A percentile compares a stretch with the other conserved stretches of the same genome.
phyloP scores from a whole-genome alignment of 2,113 vertebrate species.

The Nothocercus julius region DNA sequence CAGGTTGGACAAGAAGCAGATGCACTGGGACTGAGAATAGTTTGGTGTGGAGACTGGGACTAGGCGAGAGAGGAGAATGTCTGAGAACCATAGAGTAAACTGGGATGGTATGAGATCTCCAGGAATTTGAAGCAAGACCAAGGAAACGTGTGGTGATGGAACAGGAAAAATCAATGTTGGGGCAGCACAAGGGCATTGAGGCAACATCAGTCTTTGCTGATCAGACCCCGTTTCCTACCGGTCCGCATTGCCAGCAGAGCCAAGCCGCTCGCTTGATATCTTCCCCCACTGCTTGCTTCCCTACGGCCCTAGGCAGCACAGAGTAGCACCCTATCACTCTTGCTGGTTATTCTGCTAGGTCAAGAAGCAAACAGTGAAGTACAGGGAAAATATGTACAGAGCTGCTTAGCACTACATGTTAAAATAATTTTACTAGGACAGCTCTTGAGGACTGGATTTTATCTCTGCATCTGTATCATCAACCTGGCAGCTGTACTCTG shows the following conservation, averaged over 20 bases:
- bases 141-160: background rate
- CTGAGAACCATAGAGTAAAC: background rate
- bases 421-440: background rate
- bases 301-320: accelerated
- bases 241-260: background rate
- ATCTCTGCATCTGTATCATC: constrained; percentile 39
- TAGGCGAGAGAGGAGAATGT: background rate
- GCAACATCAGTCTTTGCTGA: background rate
- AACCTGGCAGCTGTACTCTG: constrained; percentile 46
- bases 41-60: background rate
- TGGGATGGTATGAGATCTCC: background rate
- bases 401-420: background rate
- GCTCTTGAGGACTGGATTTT: constrained; percentile 1
- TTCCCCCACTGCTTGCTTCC: background rate
- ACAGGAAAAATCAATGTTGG: background rate
- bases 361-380: background rate
- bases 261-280: background rate
- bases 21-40: background rate
- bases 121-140: background rate
- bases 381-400: background rate
- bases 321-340: background rate
- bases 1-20: accelerated
- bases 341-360: background rate
- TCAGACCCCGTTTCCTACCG: background rate
- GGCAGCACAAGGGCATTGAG: background rate